These are phyloP conservation scores for Periphyllus acericola DNA, from an alignment of 2,888 invertebrate species.

Conservation along the genomic window DNA sequence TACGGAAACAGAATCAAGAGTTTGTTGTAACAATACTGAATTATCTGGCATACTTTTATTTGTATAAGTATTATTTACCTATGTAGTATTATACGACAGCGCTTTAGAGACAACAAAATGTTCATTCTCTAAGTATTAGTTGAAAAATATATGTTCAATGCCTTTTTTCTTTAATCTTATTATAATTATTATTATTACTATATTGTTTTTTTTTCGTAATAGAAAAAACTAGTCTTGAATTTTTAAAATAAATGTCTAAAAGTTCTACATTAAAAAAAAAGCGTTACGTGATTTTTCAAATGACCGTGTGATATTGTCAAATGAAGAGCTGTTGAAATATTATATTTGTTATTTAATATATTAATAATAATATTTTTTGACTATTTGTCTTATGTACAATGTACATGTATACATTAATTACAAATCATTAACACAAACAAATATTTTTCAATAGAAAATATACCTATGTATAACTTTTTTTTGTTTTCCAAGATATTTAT, in stretches of 20 bases:
- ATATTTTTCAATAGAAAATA: slow-evolving; percentile 57
- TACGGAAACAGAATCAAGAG: slow-evolving; percentile 6
- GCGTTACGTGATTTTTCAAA: slow-evolving; percentile 61
- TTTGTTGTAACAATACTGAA: slow-evolving; percentile 37
- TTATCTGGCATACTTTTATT: slow-evolving; percentile 52
- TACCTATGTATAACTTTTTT: slow-evolving; percentile 35
- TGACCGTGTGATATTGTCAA: slow-evolving; percentile 62
- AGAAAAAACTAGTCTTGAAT: slow-evolving; percentile 46
- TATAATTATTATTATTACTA: slow-evolving; percentile 36
- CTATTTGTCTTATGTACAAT: slow-evolving; percentile 53
- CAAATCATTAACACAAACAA: slow-evolving; percentile 47
- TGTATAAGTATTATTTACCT: slow-evolving; percentile 61
- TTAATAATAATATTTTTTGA: slow-evolving; percentile 62
- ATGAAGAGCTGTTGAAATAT: slow-evolving; percentile 62
- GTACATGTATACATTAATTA: slow-evolving; percentile 53
- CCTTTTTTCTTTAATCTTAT: slow-evolving; percentile 24
- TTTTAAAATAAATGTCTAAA: slow-evolving; percentile 53
- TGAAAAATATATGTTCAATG: slow-evolving; percentile 48
- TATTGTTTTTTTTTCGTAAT: slow-evolving; percentile 34
- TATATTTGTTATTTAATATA: slow-evolving; percentile 62
- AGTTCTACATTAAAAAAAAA: slow-evolving; percentile 58
- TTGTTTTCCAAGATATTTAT: slow-evolving; percentile 18
- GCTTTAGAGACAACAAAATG: slow-evolving; percentile 59
- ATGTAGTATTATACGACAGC: slow-evolving; percentile 62
- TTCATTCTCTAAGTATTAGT: slow-evolving; percentile 55